Evolutionary conservation across 2,888 invertebrate species (phyloP).

Genomic region (Adela reaumurella): DNA sequence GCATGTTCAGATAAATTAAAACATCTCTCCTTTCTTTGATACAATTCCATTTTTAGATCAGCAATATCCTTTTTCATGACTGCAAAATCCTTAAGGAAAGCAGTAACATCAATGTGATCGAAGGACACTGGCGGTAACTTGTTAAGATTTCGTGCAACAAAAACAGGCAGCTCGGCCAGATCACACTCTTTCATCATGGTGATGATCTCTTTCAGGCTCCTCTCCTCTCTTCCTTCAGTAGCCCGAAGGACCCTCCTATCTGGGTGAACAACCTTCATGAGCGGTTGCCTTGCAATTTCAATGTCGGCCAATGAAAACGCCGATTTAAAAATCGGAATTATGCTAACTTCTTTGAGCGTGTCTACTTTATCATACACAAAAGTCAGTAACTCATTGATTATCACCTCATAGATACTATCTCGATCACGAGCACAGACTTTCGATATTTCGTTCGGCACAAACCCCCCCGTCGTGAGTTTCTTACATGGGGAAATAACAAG

Average conservation of each 20-base stretch:
- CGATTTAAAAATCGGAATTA: background rate
- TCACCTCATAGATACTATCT: background rate
- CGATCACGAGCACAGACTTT: too few relatives aligned
- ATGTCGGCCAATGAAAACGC: background rate
- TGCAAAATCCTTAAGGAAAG: background rate
- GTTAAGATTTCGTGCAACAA: conserved; percentile 2
- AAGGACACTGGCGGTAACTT: conserved; percentile 4
- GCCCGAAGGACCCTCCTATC: background rate
- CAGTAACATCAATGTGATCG: conserved; percentile 2
- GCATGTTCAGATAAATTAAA: too few relatives aligned
- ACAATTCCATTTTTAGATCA: background rate
- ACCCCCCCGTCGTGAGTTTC: too few relatives aligned
- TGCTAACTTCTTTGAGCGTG: background rate
- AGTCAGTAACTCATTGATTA: background rate
- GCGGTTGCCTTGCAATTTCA: background rate
- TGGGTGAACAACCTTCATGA: background rate
- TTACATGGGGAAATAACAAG: too few relatives aligned
- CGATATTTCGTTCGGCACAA: too few relatives aligned
- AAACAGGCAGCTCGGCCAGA: conserved; percentile 1
- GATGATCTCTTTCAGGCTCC: conserved; percentile 3
- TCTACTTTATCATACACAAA: conserved; percentile 1
- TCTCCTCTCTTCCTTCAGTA: background rate
- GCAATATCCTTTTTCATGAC: background rate
- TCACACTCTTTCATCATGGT: background rate
- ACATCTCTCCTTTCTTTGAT: background rate